Conservation (phyloP, 2,797 vertebrate genomes). For the Brachyalestes nurse region DNA sequence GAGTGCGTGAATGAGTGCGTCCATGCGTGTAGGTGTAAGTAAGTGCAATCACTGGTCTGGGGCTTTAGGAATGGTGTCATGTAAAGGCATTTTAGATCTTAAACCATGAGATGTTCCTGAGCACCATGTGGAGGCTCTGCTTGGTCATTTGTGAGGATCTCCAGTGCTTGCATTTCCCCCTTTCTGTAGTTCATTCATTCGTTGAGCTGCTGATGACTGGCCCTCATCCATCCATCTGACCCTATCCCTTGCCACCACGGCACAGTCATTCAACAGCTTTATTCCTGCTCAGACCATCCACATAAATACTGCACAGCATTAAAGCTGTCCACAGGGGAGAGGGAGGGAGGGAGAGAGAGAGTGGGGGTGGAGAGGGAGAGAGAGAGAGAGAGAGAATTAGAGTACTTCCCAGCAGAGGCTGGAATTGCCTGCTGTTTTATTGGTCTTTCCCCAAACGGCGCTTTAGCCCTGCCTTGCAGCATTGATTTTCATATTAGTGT, state of each 20-base stretch:
- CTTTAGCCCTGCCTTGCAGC: slow-evolving; percentile 62
- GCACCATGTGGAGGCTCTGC: background rate
- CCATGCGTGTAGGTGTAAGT: no score
- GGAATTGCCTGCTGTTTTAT: slow-evolving; percentile 77
- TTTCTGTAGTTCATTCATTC: background rate
- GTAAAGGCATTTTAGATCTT: no score
- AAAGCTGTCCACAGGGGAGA: slow-evolving; percentile 80
- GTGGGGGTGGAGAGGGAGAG: slow-evolving; percentile 41
- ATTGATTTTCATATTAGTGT: slow-evolving; percentile 87
- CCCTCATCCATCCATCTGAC: slow-evolving; percentile 78
- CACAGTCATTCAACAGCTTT: slow-evolving; percentile 82
- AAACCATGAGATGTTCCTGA: background rate
- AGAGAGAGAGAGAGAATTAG: slow-evolving; percentile 80
- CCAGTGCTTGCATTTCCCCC: background rate
- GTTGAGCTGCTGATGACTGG: slow-evolving; percentile 72
- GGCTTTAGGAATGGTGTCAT: no score
- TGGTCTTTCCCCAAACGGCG: slow-evolving; percentile 75
- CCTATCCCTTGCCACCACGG: slow-evolving; percentile 77
- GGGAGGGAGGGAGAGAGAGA: slow-evolving; percentile 68
- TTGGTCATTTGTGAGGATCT: background rate
- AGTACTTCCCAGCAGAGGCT: slow-evolving; percentile 79
- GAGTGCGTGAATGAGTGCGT: no score
- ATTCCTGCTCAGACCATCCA: slow-evolving; percentile 72
- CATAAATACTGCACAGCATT: slow-evolving; percentile 83
- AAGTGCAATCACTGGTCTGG: no score